Evolutionary conservation across 2,888 invertebrate species (phyloP), one percentile per base, ranked within the genome.

Genomic region (Drosophila antonietae): DNA sequence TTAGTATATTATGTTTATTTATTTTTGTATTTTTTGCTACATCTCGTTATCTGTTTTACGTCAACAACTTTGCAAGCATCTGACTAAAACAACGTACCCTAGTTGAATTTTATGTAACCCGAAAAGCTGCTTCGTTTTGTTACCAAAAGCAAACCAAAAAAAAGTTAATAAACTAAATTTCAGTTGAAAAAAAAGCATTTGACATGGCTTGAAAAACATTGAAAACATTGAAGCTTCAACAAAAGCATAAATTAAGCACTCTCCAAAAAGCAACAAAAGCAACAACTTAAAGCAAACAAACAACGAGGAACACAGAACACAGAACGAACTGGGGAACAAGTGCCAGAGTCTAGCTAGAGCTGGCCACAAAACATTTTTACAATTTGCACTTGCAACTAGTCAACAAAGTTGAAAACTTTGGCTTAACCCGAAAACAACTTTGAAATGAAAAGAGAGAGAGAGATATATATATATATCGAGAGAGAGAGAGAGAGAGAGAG

Each of bases 381-480:
- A 70, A 78, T 61, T 67, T 67, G 75, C 67, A 44, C 53, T 70
- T 69, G 52, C 66, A 78, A 67, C 60, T 66, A 66, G 66, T 46
- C 62, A 60, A 55, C n/a, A 68, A 79, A 79, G 73, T 80, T 68
- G 67, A 60, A 78, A 79, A 79, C 68, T 78, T 78, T 68, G 68
- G 59, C 63, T 55, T 62, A 51, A 55, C 23, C 23, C 23, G 9
- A 67, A 64, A 68, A 53, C 39, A 64, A 57, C 56, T 44, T 58
- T 47, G 35, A 49, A 58, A 58, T 64, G 55, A 73, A 59, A 20
- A 46, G 14, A 31, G 31, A 49, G 28, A 10, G n/a, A 49, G 10
- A n/a, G 31, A 1, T 15, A 28, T 14, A 6, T 37, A 14, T 14
- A 37, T 14, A 37, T 4, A 28, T 28, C 18, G 18, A 23, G 23